Evolutionary conservation across 2,797 vertebrate species (phyloP), one percentile per base, ranked within the genome.

Genomic region (Paratrypauchen microcephalus): DNA sequence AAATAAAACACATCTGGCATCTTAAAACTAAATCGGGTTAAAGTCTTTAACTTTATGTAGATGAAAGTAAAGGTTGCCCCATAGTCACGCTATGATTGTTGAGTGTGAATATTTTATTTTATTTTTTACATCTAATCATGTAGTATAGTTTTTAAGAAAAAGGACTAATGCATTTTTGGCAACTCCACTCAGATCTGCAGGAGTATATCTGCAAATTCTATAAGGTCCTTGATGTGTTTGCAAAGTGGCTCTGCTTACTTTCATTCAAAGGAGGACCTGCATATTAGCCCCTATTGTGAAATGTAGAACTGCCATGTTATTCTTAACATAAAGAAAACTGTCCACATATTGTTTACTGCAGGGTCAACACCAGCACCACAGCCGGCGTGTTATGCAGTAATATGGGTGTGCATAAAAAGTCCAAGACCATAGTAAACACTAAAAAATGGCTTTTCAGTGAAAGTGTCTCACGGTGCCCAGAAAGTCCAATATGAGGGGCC

Each of bases 1-100:
- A 88, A 79, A 85, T 90, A 91, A 92, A 93, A 76, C 82, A 74
- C 91, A 88, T 92, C 93, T 90, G 91, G 71, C 88, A 87, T 80
- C 61, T 78, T 86, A 80, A 82, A 76, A 72, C 77, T 87, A 88
- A 92, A 92, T 90, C 74, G 86, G 76, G 80, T 72, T 69, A 80
- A 66, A 64, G 69, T 80, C 69, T 91, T 91, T 91, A 92, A 91
- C 82, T 88, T 89, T 87, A 88, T 88, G 88, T 86, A 91, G 92
- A 91, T 92, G 62, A 86, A 68, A 81, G 87, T 93, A 87, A 92
- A 89, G 85, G 67, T 36, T 72, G 80, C 74, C 69, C 81, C 73
- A 79, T 80, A 86, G 90, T 89, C 91, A 93, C 79, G 86, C 90
- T 74, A 90, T 75, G 23, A 75, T 76, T 55, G 71, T 12, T 1